Conservation (phyloP, 1,140 invertebrate species). For the Bombus pascuorum region DNA sequence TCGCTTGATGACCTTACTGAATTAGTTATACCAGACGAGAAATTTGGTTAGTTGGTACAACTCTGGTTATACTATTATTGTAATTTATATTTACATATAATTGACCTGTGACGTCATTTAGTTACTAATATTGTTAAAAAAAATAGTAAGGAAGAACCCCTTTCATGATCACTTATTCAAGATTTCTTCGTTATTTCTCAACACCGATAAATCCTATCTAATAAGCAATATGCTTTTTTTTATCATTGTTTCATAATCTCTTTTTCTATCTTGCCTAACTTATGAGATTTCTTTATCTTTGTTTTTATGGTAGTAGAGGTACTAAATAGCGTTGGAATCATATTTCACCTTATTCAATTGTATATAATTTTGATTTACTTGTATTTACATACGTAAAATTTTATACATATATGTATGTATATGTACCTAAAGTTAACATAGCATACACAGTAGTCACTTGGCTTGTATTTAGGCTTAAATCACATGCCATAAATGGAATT, state of each 20-base stretch:
- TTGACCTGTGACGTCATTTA: too few species aligned
- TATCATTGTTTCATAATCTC: not conserved
- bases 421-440: slow-evolving; percentile 63
- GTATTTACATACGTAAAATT: not conserved
- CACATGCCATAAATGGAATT: slow-evolving; percentile 66
- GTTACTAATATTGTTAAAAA: too few species aligned
- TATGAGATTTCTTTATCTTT: not conserved
- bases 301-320: not conserved
- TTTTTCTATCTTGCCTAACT: not conserved
- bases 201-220: too few species aligned
- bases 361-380: too few species aligned
- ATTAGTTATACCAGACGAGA: too few species aligned
- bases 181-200: too few species aligned
- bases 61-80: too few species aligned
- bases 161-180: too few species aligned
- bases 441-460: slow-evolving; percentile 56
- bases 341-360: not conserved
- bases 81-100: too few species aligned
- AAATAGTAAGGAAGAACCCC: not conserved
- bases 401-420: not conserved
- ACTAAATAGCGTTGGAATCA: not conserved
- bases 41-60: too few species aligned
- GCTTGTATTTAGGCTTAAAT: slow-evolving; percentile 56
- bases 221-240: not conserved
- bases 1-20: too few species aligned